These are phyloP conservation scores for Drosophila lowei DNA, from an alignment of 1,140 invertebrate genomes.

Conservation along the genomic window DNA sequence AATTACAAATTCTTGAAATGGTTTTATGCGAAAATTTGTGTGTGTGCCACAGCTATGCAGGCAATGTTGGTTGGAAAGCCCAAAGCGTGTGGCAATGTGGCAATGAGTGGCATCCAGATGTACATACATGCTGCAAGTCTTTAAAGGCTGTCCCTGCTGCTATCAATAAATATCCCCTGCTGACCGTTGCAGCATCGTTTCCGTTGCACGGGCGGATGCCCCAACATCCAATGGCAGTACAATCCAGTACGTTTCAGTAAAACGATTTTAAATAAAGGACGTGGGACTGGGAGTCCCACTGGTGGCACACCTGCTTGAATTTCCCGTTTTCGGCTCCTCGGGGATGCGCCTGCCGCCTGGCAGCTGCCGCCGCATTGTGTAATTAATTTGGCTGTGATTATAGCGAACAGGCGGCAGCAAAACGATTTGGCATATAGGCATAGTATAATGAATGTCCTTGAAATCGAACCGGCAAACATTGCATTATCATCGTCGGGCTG, in stretches of 20 bases:
- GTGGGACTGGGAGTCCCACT: conserved; percentile 2
- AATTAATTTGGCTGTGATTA: conserved; percentile 72
- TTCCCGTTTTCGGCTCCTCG: conserved; percentile 4
- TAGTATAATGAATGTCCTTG: conserved; percentile 53
- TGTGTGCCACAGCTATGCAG: conserved; percentile 46
- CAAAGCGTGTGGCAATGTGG: neutral
- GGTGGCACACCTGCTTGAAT: conserved; percentile 42
- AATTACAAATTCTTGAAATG: conserved; percentile 72
- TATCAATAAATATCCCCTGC: conserved; percentile 63
- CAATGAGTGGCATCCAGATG: neutral
- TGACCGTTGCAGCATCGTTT: conserved; percentile 38
- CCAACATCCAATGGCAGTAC: conserved; percentile 13
- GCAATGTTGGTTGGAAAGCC: neutral
- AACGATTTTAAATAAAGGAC: conserved; percentile 53
- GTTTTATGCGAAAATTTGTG: conserved; percentile 38
- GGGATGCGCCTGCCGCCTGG: conserved; percentile 4
- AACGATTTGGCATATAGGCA: conserved; percentile 52
- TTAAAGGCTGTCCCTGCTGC: conserved; percentile 29
- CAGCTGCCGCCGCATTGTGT: conserved; percentile 54
- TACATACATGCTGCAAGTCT: conserved; percentile 14
- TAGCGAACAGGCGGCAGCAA: conserved; percentile 53
- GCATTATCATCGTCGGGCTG: conserved; percentile 50
- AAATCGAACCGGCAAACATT: conserved; percentile 61
- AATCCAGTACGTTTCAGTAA: conserved; percentile 1
- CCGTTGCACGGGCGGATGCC: conserved; percentile 47